Base-by-base conservation (phyloP, 2,797 vertebrate genomes). In the Poeciliopsis paucimaculata region DNA sequence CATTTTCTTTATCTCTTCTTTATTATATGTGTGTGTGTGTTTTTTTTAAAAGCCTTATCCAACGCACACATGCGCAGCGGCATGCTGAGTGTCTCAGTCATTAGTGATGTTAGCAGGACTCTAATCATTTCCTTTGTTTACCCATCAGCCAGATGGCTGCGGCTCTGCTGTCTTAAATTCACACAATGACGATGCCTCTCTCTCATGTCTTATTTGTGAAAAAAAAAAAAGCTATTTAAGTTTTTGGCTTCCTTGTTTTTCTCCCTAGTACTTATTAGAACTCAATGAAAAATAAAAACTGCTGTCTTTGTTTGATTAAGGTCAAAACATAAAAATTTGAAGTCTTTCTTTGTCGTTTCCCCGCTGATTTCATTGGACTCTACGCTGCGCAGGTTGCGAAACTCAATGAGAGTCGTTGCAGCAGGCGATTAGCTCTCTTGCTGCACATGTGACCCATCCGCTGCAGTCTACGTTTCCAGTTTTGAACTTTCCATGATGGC, bases 111-210 rank as follows among this genome's bases (percentile, higher is more conserved):
- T 89, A 84, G 83, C 77, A 72, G 84, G 81, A 78, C 81, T 78
- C 82, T 89, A 84, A 90, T 89, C 77, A 72, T 73, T 10, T 46
- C 72, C 80, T 83, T 80, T 89, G 84, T 88, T 90, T 89, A 87
- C 82, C 84, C 84, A 89, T 87, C 84, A 86, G 81, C 81, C 87
- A 87, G 80, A 80, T 86, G 87, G 84, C 82, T 77, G 84, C 77
- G 31, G 75, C 72, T 36, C 78, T 12, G 39, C 76, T 77, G 74
- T 77, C 77, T 73, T 71, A 18, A 51, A 80, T 55, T 82, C 87
- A 81, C 79, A 75, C 75, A 73, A 70, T 43, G 72, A 80, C 77
- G 72, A 36, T 71, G 31, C 7, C 43, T 57, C 34, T 53, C 20
- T 47, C 5, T 2, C 23, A 28, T 47, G 23, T 41, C 36, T 26